Conservation (phyloP, 2,888 invertebrate genomes). For the Trissolcus brochymenae region DNA sequence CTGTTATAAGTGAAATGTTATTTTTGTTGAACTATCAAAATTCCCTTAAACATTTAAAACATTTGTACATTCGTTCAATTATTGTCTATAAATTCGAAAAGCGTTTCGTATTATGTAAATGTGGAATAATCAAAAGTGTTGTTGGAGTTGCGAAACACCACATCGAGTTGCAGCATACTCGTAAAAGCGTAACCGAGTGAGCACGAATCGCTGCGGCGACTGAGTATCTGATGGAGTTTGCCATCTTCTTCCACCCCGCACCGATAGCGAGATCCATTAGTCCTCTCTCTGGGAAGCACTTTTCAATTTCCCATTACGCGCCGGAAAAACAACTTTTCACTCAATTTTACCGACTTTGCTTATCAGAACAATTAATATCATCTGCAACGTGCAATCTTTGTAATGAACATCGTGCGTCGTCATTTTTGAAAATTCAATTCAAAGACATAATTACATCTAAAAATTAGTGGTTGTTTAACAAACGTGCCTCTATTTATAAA, state of each 20-base stretch:
- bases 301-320: constrained; percentile 35
- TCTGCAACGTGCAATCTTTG: background rate
- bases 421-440: no score
- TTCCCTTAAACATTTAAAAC: no score
- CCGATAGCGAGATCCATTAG: constrained; percentile 40
- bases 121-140: background rate
- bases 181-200: constrained; percentile 39
- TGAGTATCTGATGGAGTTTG: constrained; percentile 11
- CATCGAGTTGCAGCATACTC: constrained; percentile 21
- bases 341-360: constrained; percentile 1
- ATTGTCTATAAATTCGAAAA: no score
- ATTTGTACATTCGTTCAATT: no score
- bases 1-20: no score
- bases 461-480: no score
- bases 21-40: no score
- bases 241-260: constrained; percentile 11
- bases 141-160: constrained; percentile 25
- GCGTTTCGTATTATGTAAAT: background rate
- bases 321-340: constrained; percentile 29
- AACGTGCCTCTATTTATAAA: no score
- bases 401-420: no score
- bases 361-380: background rate
- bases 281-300: constrained; percentile 23
- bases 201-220: constrained; percentile 12
- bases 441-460: no score